phyloP scores from a whole-genome alignment of 2,113 vertebrate species.

The Sakesphorus luctuosus region DNA sequence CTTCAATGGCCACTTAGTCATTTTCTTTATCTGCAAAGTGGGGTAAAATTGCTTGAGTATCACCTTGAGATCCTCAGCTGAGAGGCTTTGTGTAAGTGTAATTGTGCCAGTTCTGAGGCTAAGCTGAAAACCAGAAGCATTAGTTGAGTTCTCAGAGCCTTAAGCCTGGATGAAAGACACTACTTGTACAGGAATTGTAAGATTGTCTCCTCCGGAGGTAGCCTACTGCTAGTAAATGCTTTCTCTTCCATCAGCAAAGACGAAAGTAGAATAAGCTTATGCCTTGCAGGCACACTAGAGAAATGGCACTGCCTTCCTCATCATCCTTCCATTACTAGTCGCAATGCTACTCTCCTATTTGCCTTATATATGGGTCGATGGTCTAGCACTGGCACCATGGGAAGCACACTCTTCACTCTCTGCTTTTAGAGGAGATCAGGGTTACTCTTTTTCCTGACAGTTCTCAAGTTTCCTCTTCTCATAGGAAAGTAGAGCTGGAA shows the following conservation, averaged over 20 bases:
- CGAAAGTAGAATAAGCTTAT: background rate
- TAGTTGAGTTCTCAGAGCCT: background rate
- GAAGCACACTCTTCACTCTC: background rate
- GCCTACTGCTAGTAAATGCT: background rate
- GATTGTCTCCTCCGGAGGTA: background rate
- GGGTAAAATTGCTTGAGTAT: background rate
- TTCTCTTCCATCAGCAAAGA: background rate
- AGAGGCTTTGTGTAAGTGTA: background rate
- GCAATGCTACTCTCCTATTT: background rate
- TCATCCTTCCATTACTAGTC: background rate
- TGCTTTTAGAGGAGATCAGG: background rate
- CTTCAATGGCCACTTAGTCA: background rate
- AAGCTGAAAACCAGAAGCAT: background rate
- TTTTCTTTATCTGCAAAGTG: background rate
- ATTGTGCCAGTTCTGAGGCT: background rate
- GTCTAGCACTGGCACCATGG: background rate
- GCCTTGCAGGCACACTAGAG: background rate
- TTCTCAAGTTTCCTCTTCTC: background rate
- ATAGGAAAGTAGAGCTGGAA: background rate
- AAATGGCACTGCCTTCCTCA: background rate
- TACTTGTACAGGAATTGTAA: fast-evolving
- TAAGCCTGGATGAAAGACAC: background rate
- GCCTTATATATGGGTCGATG: background rate
- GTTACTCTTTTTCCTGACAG: background rate
- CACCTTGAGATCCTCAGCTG: background rate